These are phyloP conservation scores for Ctenochaetus hawaiiensis DNA, from an alignment of 2,797 vertebrate genomes.

Conservation along the genomic window DNA sequence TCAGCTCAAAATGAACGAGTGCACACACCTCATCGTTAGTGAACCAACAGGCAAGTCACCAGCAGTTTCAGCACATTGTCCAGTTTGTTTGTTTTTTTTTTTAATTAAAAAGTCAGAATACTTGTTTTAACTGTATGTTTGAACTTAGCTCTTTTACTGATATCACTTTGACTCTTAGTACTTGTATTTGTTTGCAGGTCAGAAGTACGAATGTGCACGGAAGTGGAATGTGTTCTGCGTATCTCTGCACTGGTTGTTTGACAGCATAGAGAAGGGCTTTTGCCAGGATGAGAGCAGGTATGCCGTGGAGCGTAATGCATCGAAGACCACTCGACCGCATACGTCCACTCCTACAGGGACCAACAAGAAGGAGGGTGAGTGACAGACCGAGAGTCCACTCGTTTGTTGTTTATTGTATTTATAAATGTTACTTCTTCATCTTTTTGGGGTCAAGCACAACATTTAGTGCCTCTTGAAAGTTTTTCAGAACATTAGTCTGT, in stretches of 20 bases:
- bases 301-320: slow-evolving; percentile 76
- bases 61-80: neutral
- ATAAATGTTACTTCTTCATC: neutral
- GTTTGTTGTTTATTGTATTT: slow-evolving; percentile 4
- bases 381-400: neutral
- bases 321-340: slow-evolving; percentile 77
- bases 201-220: slow-evolving; percentile 96
- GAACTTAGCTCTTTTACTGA: neutral
- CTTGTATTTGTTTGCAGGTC: slow-evolving; percentile 84
- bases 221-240: slow-evolving; percentile 98
- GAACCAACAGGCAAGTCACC: slow-evolving; percentile 91
- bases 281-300: slow-evolving; percentile 96
- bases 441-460: neutral
- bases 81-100: neutral
- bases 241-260: slow-evolving; percentile 94
- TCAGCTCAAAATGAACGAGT: slow-evolving; percentile 98
- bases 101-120: neutral
- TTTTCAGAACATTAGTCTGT: neutral
- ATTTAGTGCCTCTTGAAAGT: neutral
- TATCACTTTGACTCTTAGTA: neutral
- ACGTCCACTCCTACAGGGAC: slow-evolving; percentile 92
- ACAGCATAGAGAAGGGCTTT: slow-evolving; percentile 95
- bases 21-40: slow-evolving; percentile 96
- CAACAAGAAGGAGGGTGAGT: slow-evolving; percentile 85
- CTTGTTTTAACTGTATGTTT: neutral